Evolutionary conservation across 2,888 invertebrate species (phyloP).

Genomic region (Athetis lepigone): DNA sequence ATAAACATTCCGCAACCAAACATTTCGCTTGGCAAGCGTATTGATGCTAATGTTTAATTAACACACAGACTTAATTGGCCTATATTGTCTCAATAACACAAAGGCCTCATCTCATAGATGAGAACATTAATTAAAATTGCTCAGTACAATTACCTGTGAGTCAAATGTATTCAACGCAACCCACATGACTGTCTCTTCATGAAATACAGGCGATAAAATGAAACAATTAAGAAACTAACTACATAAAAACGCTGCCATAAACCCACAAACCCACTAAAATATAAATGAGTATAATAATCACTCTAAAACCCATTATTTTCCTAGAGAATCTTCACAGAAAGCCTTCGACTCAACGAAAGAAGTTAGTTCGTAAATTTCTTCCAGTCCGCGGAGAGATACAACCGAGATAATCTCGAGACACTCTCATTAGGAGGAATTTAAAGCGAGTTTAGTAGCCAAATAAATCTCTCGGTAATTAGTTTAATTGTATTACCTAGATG

Average conservation of each 20-base stretch:
- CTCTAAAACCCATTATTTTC: slow-evolving; percentile 28
- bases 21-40: too few species aligned
- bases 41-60: too few species aligned
- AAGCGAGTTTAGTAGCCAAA: slow-evolving; percentile 57
- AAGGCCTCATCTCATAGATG: too few species aligned
- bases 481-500: slow-evolving; percentile 53
- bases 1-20: too few species aligned
- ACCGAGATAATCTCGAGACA: slow-evolving; percentile 52
- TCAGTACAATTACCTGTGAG: too few species aligned
- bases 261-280: slow-evolving; percentile 16
- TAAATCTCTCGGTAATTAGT: slow-evolving; percentile 63
- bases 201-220: too few species aligned
- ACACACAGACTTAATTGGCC: too few species aligned
- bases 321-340: slow-evolving; percentile 29
- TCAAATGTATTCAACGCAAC: too few species aligned
- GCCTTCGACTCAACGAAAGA: slow-evolving; percentile 18
- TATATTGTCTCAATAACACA: too few species aligned
- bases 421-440: slow-evolving; percentile 59
- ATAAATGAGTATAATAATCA: slow-evolving; percentile 39
- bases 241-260: slow-evolving; percentile 21
- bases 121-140: too few species aligned
- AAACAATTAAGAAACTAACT: not conserved
- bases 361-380: slow-evolving; percentile 45
- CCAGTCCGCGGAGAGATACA: slow-evolving; percentile 51
- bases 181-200: too few species aligned